Evolutionary conservation across 2,888 invertebrate genomes (phyloP).

Genomic region (Eretmocerus hayati): DNA sequence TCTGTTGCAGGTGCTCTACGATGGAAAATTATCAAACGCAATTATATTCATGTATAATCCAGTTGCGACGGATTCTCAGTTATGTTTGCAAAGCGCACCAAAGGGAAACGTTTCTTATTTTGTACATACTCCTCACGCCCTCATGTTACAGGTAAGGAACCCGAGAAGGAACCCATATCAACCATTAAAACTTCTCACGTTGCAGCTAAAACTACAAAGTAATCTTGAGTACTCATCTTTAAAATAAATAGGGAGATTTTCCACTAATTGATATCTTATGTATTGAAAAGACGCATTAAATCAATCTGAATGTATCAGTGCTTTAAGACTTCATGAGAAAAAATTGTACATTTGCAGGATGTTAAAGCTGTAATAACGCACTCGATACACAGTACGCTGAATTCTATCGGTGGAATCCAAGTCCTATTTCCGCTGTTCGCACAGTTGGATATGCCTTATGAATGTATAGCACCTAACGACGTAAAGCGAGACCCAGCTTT

Average conservation of each 20-base stretch:
- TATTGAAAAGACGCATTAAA: too few species aligned
- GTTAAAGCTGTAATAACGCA: conserved; percentile 99
- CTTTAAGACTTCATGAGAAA: background rate
- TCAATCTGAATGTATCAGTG: background rate
- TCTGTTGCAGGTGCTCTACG: conserved; percentile 80
- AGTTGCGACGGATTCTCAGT: conserved; percentile 97
- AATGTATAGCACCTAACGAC: conserved; percentile 67
- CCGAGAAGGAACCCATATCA: too few species aligned
- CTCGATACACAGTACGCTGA: conserved; percentile 97
- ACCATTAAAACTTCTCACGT: too few species aligned
- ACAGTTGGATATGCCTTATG: conserved; percentile 91
- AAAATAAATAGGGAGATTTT: too few species aligned
- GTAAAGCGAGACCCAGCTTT: conserved; percentile 80
- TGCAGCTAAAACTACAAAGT: too few species aligned
- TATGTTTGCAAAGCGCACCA: conserved; percentile 96
- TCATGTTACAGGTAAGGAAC: conserved; percentile 85
- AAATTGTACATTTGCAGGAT: conserved; percentile 59
- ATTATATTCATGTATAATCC: conserved; percentile 99
- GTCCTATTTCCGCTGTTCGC: conserved; percentile 96
- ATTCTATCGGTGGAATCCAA: conserved; percentile 98
- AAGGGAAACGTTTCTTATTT: conserved; percentile 97
- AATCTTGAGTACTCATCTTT: too few species aligned
- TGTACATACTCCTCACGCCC: conserved; percentile 98
- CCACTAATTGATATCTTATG: too few species aligned
- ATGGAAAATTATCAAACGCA: conserved; percentile 92